Evolutionary conservation across 2,888 invertebrate genomes (phyloP).

Genomic region (Sinohyriopsis cumingii): DNA sequence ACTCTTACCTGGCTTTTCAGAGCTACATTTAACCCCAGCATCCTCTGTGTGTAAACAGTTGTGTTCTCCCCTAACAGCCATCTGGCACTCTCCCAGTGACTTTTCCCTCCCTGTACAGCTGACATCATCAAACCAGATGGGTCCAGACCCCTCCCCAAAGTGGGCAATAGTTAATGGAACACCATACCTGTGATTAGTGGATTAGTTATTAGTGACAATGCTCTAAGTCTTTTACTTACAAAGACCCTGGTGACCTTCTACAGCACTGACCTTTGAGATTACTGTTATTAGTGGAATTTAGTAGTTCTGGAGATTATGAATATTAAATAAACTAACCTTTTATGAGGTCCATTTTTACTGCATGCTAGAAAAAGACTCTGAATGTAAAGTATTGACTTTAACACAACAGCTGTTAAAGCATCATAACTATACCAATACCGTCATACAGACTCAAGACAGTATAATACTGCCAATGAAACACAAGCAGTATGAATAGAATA

Average conservation of each 20-base stretch:
- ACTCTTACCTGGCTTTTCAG: too few species aligned
- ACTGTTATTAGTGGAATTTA: neutral
- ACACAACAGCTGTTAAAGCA: too few species aligned
- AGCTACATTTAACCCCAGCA: slow-evolving; percentile 9
- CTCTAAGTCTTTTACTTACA: neutral
- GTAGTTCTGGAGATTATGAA: too few species aligned
- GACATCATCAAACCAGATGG: slow-evolving; percentile 43
- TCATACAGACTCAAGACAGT: too few species aligned
- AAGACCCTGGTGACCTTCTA: neutral
- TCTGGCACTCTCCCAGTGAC: slow-evolving; percentile 31
- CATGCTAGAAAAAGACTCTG: too few species aligned
- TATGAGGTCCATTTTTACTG: too few species aligned
- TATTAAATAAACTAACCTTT: too few species aligned
- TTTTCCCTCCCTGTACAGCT: slow-evolving; percentile 44
- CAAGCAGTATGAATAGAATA: too few species aligned
- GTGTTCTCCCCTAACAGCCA: slow-evolving; percentile 15
- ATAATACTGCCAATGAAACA: too few species aligned
- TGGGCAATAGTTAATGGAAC: slow-evolving; percentile 19
- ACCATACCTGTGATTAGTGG: slow-evolving; percentile 22
- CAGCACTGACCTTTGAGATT: neutral
- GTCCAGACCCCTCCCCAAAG: slow-evolving; percentile 30
- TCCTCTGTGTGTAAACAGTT: slow-evolving; percentile 14
- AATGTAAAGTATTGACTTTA: too few species aligned
- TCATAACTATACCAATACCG: too few species aligned
- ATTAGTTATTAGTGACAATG: neutral